Evolutionary conservation across 2,797 vertebrate genomes (phyloP), one percentile per base, ranked within the genome.

Genomic region (Danio jaintianensis): DNA sequence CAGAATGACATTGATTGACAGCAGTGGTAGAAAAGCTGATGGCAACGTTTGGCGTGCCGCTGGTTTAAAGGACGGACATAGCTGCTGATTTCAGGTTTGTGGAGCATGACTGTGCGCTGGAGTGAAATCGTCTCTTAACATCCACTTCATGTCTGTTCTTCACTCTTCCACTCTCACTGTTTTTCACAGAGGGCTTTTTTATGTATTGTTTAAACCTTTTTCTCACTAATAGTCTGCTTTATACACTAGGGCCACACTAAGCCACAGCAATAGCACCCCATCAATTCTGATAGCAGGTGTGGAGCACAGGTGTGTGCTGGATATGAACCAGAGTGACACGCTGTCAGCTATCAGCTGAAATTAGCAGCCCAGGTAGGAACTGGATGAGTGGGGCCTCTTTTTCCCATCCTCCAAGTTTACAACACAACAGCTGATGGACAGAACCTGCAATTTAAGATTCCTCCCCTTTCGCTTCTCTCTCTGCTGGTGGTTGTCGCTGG

Each of bases 1-100:
- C 92, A 90, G 90, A 91, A 86, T 95, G 94, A 94, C 93, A 93
- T 92, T 95, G 94, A 95, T 92, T 90, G 94, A 94, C 94, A 95
- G 93, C 89, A 92, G 90, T 91, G 91, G 93, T 93, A 92, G 90
- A 91, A 91, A 93, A 93, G 91, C 93, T 94, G 93, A 94, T 94
- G 94, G 92, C 93, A 91, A 93, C 93, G 92, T 94, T 94, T 92
- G 91, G 92, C 90, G 52, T 93, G 91, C 91, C 91, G 92, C 85
- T 93, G 92, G 75, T 91, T 91, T 92, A 93, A 92, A 93, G 92
- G 93, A 93, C 89, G 85, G 91, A 93, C 90, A 91, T 91, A 92
- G 92, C 91, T 90, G 89, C 91, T 86, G 90, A 93, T 91, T 89
- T 90, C 88, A 90, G 94, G 91, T 91, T 91, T 91, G 90, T 90